Conservation (phyloP, 2,113 vertebrate genomes). For the Vidua chalybeata region DNA sequence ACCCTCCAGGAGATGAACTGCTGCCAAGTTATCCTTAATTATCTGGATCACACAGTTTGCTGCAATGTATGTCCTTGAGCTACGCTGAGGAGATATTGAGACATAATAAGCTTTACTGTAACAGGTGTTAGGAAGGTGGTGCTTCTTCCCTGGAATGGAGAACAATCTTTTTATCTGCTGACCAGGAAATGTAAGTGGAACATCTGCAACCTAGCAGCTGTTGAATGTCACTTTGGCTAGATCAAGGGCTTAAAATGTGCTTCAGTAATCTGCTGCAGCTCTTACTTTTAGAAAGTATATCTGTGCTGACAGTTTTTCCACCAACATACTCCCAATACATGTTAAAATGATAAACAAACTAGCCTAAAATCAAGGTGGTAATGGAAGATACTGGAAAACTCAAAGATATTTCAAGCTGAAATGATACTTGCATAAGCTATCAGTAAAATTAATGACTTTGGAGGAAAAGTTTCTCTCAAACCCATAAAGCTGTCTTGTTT, state of each 20-base stretch:
- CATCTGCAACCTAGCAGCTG: conserved; percentile 50
- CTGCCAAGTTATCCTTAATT: conserved; percentile 43
- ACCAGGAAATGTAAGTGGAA: conserved; percentile 7
- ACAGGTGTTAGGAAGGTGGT: background rate
- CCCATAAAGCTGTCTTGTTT: background rate
- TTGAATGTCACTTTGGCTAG: conserved; percentile 41
- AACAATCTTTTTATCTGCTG: conserved; percentile 12
- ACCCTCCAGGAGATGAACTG: conserved; percentile 14
- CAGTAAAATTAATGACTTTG: background rate
- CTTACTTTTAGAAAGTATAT: conserved; percentile 33
- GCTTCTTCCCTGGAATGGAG: background rate
- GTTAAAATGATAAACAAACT: background rate
- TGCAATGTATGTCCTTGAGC: conserved; percentile 37
- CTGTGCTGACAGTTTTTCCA: conserved; percentile 42
- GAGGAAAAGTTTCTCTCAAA: background rate
- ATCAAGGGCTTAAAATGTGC: conserved; percentile 42
- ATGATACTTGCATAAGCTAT: background rate
- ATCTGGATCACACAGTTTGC: conserved; percentile 17
- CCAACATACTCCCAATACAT: background rate
- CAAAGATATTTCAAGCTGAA: background rate
- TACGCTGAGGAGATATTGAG: background rate
- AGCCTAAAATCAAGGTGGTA: conserved; percentile 37
- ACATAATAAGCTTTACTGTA: background rate
- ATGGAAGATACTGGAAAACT: conserved; percentile 15
- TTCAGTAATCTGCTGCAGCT: conserved; percentile 23